Evolutionary conservation across 2,797 vertebrate genomes (phyloP).

Genomic region (Xerus rutilus): DNA sequence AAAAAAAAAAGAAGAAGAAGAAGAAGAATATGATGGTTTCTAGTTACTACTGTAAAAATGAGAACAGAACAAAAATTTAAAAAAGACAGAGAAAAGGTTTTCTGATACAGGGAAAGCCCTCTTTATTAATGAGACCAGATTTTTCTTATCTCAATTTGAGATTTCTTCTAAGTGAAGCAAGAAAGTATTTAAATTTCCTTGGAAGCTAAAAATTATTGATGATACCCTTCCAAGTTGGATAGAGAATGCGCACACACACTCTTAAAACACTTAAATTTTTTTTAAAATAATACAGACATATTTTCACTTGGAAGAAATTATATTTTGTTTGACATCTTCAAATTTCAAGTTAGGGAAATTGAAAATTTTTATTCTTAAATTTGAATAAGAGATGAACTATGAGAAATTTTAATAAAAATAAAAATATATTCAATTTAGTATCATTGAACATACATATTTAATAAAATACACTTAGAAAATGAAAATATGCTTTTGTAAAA

Average conservation of each 20-base stretch:
- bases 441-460: neutral
- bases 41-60: neutral
- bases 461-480: conserved; percentile 9
- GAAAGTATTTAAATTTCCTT: neutral
- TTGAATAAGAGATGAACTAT: neutral
- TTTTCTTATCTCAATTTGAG: neutral
- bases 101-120: neutral
- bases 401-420: neutral
- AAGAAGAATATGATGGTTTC: neutral
- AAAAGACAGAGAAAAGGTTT: neutral
- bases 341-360: neutral
- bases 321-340: neutral
- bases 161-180: neutral
- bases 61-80: neutral
- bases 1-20: no score
- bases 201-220: neutral
- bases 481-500: neutral
- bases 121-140: neutral
- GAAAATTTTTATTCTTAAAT: neutral
- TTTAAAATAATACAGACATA: neutral
- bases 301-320: neutral
- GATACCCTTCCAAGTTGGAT: neutral
- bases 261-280: neutral
- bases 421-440: neutral
- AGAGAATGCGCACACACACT: neutral